Base-by-base conservation (phyloP, 2,797 vertebrate species). In the Acropternis orthonyx region DNA sequence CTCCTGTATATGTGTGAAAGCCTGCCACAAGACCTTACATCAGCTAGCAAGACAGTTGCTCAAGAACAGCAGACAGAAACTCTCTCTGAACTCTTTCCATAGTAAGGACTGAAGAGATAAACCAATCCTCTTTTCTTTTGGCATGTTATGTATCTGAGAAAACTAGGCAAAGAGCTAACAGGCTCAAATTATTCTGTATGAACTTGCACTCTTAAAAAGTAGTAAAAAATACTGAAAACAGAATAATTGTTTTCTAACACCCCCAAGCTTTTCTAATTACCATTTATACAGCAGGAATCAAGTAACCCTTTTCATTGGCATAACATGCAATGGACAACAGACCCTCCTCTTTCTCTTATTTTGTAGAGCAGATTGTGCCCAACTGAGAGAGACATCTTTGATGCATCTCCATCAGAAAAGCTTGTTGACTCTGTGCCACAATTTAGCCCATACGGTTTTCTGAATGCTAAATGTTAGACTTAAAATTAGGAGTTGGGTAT, bases 1-100 rank as follows among this genome's bases (percentile, higher is more conserved):
- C 72, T 73, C 54, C 88, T 78, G 82, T 15, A 39, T 37, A 83
- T 41, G 82, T 77, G 89, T 88, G 89, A 89, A 91, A 96, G 51
- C 85, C 44, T 92, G 43, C 79, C 68, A 78, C 44, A 80, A 88
- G 75, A 67, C 88, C 39, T 75, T 51, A 59, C 36, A 78, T 51
- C 89, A 95, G 46, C 62, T 56, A 88, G 52, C 75, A 83, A 68
- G 89, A 80, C 54, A 95, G 89, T 54, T 92, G 84, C 61, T 93
- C 73, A 55, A 66, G 62, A 85, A 55, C 14, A 89, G 43, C 75
- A 81, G 62, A 76, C 56, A 86, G 62, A 48, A 83, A 39, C 16
- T 66, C 73, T 66, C 73, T 28, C 54, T 72, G 34, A 88, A 34
- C 36, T 44, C 36, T 66, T 41, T 62, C 21, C 30, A 18, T 58